phyloP scores from a whole-genome alignment of 2,888 invertebrate species.

The Lysandra coridon region DNA sequence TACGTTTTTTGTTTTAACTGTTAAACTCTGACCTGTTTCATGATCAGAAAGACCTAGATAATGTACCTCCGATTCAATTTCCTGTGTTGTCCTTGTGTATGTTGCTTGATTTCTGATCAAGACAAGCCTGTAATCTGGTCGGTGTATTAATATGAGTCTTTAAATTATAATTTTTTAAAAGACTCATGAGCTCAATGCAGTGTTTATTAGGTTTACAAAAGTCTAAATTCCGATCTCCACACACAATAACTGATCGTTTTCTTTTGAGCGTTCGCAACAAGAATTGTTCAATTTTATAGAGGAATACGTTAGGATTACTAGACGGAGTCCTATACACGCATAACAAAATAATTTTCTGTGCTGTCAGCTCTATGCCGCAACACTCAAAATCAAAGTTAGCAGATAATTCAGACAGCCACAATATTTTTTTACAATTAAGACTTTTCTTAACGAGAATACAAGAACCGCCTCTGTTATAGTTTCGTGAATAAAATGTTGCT shows the following conservation, averaged over 20 bases:
- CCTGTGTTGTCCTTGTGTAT: no score
- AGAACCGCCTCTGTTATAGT: no score
- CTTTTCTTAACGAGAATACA: no score
- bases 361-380: neutral
- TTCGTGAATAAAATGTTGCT: no score
- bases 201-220: no score
- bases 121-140: neutral
- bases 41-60: slow-evolving; percentile 10
- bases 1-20: neutral
- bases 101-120: slow-evolving; percentile 8
- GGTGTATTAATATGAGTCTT: no score
- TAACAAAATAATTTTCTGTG: neutral
- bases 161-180: neutral
- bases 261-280: neutral
- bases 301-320: neutral
- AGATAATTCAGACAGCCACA: no score
- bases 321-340: neutral
- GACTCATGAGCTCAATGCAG: neutral
- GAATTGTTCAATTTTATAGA: neutral
- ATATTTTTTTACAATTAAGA: no score
- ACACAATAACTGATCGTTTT: no score
- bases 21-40: slow-evolving; percentile 9
- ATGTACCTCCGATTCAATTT: neutral
- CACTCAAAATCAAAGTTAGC: no score
- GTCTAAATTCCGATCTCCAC: no score